Conservation (phyloP, 2,797 vertebrate genomes). For the Phrynocephalus forsythii region DNA sequence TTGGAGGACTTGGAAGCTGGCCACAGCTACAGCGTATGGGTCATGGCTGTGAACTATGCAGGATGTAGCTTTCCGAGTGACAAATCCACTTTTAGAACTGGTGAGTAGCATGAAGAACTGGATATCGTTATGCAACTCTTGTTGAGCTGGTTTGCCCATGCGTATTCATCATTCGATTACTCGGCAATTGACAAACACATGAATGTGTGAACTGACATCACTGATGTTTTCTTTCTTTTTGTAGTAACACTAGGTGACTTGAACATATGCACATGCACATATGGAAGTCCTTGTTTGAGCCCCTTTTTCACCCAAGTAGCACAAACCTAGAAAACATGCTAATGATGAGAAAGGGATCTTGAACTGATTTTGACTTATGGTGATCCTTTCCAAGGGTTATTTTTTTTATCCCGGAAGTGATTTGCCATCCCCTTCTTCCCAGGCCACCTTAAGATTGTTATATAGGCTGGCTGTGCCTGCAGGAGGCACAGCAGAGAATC, state of each 20-base stretch:
- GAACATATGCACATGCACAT: neutral
- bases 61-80: slow-evolving; percentile 96
- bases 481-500: too few species aligned
- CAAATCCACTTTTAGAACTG: slow-evolving; percentile 89
- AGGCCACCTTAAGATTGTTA: too few species aligned
- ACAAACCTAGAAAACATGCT: too few species aligned
- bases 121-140: neutral
- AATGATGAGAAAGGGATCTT: too few species aligned
- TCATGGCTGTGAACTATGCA: slow-evolving; percentile 96
- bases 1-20: slow-evolving; percentile 95
- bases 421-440: too few species aligned
- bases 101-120: slow-evolving; percentile 76
- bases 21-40: slow-evolving; percentile 92
- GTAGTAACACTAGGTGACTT: neutral
- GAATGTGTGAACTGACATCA: neutral
- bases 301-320: neutral
- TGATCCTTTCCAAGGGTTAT: too few species aligned
- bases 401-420: too few species aligned
- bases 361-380: too few species aligned
- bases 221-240: neutral
- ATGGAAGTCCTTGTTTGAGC: neutral
- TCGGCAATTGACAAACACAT: neutral
- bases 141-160: neutral
- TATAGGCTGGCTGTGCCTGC: too few species aligned
- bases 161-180: neutral